Conservation (phyloP, 2,888 invertebrate genomes). For the Sphaeridia pumilis region DNA sequence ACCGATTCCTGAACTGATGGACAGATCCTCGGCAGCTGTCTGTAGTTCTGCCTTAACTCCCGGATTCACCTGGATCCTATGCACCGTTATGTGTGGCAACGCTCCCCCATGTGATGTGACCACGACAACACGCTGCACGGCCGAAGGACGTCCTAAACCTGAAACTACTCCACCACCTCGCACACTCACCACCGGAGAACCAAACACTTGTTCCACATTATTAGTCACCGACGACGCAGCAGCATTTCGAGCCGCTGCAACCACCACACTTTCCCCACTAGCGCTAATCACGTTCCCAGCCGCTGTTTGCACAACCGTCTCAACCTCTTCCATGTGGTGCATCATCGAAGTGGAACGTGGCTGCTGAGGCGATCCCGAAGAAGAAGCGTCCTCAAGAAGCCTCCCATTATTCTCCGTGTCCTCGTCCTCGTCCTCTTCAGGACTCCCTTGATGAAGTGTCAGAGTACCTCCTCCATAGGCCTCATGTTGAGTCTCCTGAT, state of each 20-base stretch:
- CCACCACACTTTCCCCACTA: slow-evolving; percentile 1
- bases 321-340: neutral
- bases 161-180: slow-evolving; percentile 2
- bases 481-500: too few species aligned
- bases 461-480: slow-evolving; percentile 7
- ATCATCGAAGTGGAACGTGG: too few species aligned
- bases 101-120: slow-evolving; percentile 24
- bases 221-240: too few species aligned
- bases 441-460: slow-evolving; percentile 2
- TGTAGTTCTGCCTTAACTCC: slow-evolving; percentile 25
- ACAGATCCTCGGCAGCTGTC: slow-evolving; percentile 34
- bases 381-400: too few species aligned
- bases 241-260: slow-evolving; percentile 14
- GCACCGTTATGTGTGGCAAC: slow-evolving; percentile 16
- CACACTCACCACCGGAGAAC: too few species aligned
- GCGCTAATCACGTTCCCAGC: neutral
- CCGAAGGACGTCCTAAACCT: slow-evolving; percentile 12
- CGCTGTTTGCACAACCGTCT: neutral
- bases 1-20: slow-evolving; percentile 15
- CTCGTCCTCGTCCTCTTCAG: neutral
- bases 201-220: too few species aligned
- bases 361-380: neutral
- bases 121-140: slow-evolving; percentile 21
- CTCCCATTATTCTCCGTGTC: slow-evolving; percentile 8
- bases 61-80: slow-evolving; percentile 25